A percentile compares a stretch with the other conserved stretches of the same genome.
Conservation (phyloP, 2,888 invertebrate genomes). For the Diploptera punctata region DNA sequence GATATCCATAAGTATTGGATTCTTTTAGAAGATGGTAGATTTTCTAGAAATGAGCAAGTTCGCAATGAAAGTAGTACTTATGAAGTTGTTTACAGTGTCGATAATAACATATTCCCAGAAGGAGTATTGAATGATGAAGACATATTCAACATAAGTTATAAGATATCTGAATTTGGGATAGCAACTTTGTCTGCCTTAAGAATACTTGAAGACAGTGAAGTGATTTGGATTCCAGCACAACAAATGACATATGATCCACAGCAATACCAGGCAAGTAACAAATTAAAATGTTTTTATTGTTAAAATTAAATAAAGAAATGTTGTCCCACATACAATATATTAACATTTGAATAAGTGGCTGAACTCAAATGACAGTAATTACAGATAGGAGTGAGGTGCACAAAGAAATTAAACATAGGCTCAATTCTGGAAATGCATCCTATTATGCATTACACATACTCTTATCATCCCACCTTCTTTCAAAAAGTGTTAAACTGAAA, state of each 20-base stretch:
- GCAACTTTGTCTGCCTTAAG: background rate
- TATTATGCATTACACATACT: too few species aligned
- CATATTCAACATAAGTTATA: background rate
- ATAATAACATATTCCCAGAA: background rate
- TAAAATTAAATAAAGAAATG: too few species aligned
- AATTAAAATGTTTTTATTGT: too few species aligned
- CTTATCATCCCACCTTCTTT: too few species aligned
- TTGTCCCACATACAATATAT: too few species aligned
- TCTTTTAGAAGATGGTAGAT: background rate
- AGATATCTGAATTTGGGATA: background rate
- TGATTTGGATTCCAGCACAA: constrained; percentile 18
- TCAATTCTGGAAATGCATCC: too few species aligned
- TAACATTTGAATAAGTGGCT: too few species aligned
- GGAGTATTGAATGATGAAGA: background rate
- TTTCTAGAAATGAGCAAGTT: background rate
- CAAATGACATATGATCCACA: too few species aligned
- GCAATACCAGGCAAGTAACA: background rate
- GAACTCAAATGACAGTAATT: too few species aligned
- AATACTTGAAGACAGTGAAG: constrained; percentile 24
- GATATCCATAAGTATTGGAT: constrained; percentile 28
- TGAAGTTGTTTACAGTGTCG: background rate
- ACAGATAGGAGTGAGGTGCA: too few species aligned
- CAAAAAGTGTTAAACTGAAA: too few species aligned
- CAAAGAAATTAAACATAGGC: too few species aligned
- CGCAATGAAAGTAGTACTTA: background rate